Evolutionary conservation across 1,140 invertebrate species (phyloP).

Genomic region (Myzus persicae): DNA sequence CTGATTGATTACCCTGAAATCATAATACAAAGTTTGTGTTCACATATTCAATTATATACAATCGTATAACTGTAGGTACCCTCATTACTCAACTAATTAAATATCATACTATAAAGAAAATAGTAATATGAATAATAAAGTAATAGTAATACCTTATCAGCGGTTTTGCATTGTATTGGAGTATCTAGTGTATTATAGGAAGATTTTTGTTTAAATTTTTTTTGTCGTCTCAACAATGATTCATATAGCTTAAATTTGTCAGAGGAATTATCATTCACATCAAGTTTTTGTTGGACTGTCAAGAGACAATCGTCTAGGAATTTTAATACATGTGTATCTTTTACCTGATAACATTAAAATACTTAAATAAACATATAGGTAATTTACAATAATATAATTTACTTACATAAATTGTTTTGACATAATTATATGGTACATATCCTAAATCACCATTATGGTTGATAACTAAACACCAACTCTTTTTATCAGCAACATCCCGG

Average conservation of each 20-base stretch:
- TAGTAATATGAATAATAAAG: not conserved
- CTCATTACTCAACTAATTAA: not conserved
- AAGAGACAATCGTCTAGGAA: slow-evolving; percentile 37
- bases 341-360: slow-evolving; percentile 37
- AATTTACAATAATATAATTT: not conserved
- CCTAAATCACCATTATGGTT: slow-evolving; percentile 38
- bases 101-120: not conserved
- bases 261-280: slow-evolving; percentile 25
- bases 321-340: slow-evolving; percentile 17
- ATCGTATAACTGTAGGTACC: not conserved
- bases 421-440: slow-evolving; percentile 48
- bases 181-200: slow-evolving; percentile 31
- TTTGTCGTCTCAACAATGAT: slow-evolving; percentile 47
- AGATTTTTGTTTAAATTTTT: slow-evolving; percentile 41
- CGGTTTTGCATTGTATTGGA: slow-evolving; percentile 9
- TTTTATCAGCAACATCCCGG: slow-evolving; percentile 51
- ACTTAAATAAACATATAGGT: not conserved
- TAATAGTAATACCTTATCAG: slow-evolving; percentile 43
- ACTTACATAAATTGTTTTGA: slow-evolving; percentile 51
- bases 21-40: not conserved
- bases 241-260: slow-evolving; percentile 18
- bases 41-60: not conserved
- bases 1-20: slow-evolving; percentile 40
- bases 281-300: slow-evolving; percentile 32
- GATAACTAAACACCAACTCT: slow-evolving; percentile 54